Percentiles rank a stretch among this genome's conserved stretches.
phyloP scores from a whole-genome alignment of 2,888 invertebrate species.

The Oligia latruncula region DNA sequence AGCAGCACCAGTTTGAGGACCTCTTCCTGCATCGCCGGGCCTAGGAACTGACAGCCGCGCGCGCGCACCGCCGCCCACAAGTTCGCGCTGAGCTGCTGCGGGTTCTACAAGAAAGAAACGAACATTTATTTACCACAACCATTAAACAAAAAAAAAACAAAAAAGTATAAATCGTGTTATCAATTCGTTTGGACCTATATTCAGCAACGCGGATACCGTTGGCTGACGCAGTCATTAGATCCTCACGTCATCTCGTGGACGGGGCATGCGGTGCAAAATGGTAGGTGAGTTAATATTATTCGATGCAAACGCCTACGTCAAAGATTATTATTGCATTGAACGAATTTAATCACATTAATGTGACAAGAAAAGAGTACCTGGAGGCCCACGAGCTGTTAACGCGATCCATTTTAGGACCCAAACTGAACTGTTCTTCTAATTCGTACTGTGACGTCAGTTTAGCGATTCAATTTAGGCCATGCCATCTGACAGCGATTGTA shows the following conservation, averaged over 20 bases:
- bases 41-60: slow-evolving; percentile 99
- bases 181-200: neutral
- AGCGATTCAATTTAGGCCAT: no score
- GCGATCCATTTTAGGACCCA: no score
- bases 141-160: neutral
- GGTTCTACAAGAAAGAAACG: slow-evolving; percentile 91
- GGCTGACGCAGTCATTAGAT: neutral
- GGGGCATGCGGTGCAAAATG: no score
- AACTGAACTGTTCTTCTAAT: no score
- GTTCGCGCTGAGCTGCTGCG: slow-evolving; percentile 97
- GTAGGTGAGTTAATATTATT: neutral
- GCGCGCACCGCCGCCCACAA: slow-evolving; percentile 99
- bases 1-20: slow-evolving; percentile 97
- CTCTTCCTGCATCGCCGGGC: slow-evolving; percentile 99
- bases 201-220: neutral
- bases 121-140: neutral
- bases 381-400: neutral
- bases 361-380: neutral
- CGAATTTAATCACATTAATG: neutral
- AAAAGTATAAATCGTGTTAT: neutral
- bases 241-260: neutral
- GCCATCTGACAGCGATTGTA: no score
- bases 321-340: neutral
- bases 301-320: neutral
- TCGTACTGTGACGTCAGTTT: no score